Evolutionary conservation across 2,113 vertebrate genomes (phyloP).

Genomic region (Lepisosteus oculatus): DNA sequence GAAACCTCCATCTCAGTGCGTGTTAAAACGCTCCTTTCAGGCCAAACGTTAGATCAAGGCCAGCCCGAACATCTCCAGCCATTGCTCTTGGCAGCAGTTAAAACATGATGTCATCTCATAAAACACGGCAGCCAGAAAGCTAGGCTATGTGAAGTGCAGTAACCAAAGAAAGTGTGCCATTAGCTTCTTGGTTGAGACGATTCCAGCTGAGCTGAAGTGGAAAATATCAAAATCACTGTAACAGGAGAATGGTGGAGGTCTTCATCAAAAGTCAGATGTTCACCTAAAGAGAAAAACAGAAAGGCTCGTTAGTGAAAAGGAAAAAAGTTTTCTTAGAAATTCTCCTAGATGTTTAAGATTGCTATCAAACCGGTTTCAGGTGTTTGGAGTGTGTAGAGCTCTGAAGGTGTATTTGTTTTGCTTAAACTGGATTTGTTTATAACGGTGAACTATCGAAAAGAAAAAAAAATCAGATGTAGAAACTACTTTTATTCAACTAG

Average conservation of each 20-base stretch:
- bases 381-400: no score
- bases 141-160: conserved; percentile 23
- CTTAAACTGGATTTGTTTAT: no score
- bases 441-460: not conserved
- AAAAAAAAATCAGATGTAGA: conserved; percentile 26
- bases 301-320: conserved; percentile 12
- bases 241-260: conserved; percentile 1
- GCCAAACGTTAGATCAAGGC: conserved; percentile 14
- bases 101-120: conserved; percentile 42
- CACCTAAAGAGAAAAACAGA: conserved; percentile 37
- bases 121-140: conserved; percentile 7
- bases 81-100: conserved; percentile 13
- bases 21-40: not conserved
- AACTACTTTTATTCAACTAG: not conserved
- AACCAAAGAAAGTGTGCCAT: conserved; percentile 33
- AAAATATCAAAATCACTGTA: conserved; percentile 27
- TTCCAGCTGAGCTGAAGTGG: conserved; percentile 33
- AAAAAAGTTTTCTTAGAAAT: not conserved
- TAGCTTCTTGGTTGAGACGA: conserved; percentile 27
- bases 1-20: conserved; percentile 26
- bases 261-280: conserved; percentile 23
- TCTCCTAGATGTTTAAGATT: conserved; percentile 14
- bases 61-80: not conserved
- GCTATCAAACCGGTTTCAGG: not conserved
- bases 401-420: no score